Evolutionary conservation across 1,140 invertebrate genomes (phyloP), one percentile per base, ranked within the genome.

Genomic region (Notospermus geniculatus): DNA sequence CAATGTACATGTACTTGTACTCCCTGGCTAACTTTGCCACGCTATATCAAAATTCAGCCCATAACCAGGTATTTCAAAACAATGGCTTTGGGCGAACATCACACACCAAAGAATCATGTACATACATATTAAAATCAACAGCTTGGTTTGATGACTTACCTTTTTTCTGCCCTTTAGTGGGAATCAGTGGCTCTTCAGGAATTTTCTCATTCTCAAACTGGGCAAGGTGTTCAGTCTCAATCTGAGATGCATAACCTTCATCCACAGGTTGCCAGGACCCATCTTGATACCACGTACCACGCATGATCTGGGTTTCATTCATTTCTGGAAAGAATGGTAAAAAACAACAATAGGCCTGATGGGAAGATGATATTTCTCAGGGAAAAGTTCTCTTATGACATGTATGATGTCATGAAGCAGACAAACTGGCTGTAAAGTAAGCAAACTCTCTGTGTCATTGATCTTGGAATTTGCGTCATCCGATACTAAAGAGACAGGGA

Each of bases 271-370:
- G 86, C 86, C 87, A 88, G 30, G 83, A 85, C n/a, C 84, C 84
- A 66, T 89, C 88, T 68, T 88, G 86, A 77, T 88, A 90, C 88
- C 88, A 90, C 1, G 84, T 84, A 1, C 87, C 88, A 65, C 88
- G 76, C 64, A 83, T 84, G 60, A 89, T 86, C 58, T 83, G 79
- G 77, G 82, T 86, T 63, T 82, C 80, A 74, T 88, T 86, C n/a
- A 50, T 27, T 23, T 19, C 46, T 50, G 25, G n/a, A 50, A 50
- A 7, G 15, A 36, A n/a, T n/a, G n/a, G n/a, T n/a, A n/a, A n/a
- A n/a, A n/a, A n/a, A n/a, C n/a, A n/a, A n/a, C n/a, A n/a, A n/a
- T n/a, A n/a, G n/a, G n/a, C n/a, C n/a, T n/a, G n/a, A n/a, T n/a
- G n/a, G n/a, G n/a, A n/a, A n/a, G n/a, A n/a, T n/a, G n/a, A n/a